Conservation (phyloP, 64 coral and sea anemone species). For the Dendrophyllia cribrosa region DNA sequence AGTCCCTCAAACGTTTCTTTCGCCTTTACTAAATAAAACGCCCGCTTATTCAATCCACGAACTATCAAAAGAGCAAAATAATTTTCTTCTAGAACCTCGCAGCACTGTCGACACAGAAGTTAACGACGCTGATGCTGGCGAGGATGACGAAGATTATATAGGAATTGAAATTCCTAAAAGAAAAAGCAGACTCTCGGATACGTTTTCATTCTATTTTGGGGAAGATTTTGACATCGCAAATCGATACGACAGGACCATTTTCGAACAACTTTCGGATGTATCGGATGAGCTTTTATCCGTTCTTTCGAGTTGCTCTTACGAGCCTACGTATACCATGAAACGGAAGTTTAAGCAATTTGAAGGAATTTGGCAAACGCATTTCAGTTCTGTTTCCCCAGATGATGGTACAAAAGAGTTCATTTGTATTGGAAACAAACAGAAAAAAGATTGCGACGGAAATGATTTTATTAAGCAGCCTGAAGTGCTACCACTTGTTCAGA, state of each 20-base stretch:
- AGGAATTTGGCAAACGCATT: slow-evolving; percentile 82
- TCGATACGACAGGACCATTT: neutral
- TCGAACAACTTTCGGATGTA: neutral
- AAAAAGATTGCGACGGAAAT: slow-evolving; percentile 71
- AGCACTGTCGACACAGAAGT: slow-evolving; percentile 4
- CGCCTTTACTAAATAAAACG: neutral
- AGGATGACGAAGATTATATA: slow-evolving; percentile 26
- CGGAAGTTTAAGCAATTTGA: slow-evolving; percentile 54
- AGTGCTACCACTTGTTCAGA: slow-evolving; percentile 48
- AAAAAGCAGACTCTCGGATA: neutral
- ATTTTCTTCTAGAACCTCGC: neutral
- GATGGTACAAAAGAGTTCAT: slow-evolving; percentile 63
- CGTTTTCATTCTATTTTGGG: slow-evolving; percentile 10
- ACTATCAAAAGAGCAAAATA: neutral
- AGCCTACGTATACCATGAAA: slow-evolving; percentile 42
- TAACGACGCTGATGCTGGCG: slow-evolving; percentile 14
- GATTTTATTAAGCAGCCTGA: slow-evolving; percentile 30
- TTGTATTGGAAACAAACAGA: slow-evolving; percentile 62
- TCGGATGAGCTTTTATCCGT: slow-evolving; percentile 8
- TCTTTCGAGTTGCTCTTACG: slow-evolving; percentile 29
- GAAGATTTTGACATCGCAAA: slow-evolving; percentile 12
- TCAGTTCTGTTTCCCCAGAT: slow-evolving; percentile 77
- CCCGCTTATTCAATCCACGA: neutral
- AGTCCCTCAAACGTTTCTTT: neutral
- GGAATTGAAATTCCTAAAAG: neutral